Conservation (phyloP, 2,797 vertebrate genomes). For the Xyrichtys novacula region DNA sequence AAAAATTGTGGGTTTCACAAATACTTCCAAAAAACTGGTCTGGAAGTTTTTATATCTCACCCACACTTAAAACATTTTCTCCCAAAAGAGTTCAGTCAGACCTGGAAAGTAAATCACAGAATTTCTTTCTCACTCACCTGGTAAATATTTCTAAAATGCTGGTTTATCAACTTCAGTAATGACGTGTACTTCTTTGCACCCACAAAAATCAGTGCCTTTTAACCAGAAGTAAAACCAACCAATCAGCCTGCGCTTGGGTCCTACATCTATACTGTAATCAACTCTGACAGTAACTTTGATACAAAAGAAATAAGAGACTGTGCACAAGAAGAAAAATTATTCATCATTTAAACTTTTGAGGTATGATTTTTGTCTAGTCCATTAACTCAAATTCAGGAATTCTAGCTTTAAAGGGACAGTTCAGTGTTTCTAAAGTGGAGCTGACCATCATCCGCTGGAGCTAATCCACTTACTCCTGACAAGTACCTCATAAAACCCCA, state of each 20-base stretch:
- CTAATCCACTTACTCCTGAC: no score
- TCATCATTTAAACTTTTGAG: constrained; percentile 2
- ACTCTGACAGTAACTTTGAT: neutral
- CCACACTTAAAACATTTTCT: no score
- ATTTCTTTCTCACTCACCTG: no score
- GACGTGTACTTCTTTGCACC: no score
- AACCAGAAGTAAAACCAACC: neutral
- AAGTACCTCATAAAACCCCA: no score
- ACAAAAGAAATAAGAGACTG: neutral
- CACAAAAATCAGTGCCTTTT: neutral
- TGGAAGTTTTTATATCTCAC: no score
- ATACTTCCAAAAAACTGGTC: no score
- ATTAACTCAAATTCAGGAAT: neutral
- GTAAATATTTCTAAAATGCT: neutral
- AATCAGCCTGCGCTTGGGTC: neutral
- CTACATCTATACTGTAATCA: neutral
- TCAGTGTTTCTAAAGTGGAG: no score
- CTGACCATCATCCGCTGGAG: no score
- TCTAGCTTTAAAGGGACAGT: neutral
- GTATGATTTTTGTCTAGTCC: neutral
- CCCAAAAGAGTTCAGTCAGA: no score
- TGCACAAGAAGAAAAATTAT: neutral
- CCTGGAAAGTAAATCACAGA: neutral
- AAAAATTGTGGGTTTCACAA: no score
- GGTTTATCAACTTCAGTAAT: no score